Conservation (phyloP, 2,113 vertebrate genomes). For the Serinus canaria region DNA sequence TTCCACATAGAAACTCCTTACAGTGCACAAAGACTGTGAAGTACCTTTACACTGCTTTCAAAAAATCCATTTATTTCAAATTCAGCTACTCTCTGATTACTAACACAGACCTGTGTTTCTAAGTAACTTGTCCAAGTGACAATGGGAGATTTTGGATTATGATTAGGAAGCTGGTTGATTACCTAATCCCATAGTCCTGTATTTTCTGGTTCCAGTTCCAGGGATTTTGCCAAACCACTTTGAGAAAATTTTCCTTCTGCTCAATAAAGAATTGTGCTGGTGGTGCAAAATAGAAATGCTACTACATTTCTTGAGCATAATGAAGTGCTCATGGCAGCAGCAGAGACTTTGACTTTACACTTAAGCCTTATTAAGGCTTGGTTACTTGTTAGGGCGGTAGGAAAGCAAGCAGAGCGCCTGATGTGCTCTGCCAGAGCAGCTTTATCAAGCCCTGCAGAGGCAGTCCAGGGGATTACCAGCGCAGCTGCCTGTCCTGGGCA, state of each 20-base stretch:
- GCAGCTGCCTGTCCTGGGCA: not conserved
- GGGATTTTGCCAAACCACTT: not conserved
- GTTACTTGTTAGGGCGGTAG: constrained; percentile 34
- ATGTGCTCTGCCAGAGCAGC: not conserved
- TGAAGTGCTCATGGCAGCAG: constrained; percentile 31
- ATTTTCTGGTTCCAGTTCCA: not conserved
- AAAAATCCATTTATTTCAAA: not conserved
- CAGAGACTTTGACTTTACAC: not conserved
- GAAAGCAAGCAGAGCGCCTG: not conserved
- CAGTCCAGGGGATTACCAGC: not conserved
- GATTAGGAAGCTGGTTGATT: not conserved
- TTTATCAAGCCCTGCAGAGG: not conserved
- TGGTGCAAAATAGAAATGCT: not conserved
- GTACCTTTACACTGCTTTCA: not conserved
- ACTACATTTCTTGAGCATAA: not conserved
- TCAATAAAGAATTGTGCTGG: not conserved
- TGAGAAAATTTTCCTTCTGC: not conserved
- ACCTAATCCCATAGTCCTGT: not conserved
- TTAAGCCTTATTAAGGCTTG: constrained; percentile 35
- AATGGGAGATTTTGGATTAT: rapidly evolving
- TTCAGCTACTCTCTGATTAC: not conserved
- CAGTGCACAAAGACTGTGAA: not conserved
- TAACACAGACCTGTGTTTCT: not conserved
- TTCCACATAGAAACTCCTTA: not conserved
- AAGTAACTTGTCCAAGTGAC: not conserved